Percentiles rank a stretch among this genome's conserved stretches.
phyloP scores from a whole-genome alignment of 2,113 vertebrate genomes.

The Numenius arquata region DNA sequence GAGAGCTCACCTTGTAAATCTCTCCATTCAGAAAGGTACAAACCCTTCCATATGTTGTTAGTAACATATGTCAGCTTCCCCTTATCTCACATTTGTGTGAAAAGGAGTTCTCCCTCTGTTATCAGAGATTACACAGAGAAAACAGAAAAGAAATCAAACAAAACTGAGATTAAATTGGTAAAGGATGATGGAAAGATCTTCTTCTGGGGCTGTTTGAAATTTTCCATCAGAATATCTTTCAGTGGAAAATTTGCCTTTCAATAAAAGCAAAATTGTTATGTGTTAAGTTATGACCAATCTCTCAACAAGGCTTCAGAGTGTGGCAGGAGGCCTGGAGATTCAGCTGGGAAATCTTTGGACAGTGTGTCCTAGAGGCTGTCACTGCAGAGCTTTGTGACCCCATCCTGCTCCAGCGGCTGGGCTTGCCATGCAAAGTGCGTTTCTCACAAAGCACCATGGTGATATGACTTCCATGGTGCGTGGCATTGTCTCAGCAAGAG shows the following conservation, averaged over 20 bases:
- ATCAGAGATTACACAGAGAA: not conserved
- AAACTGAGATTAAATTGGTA: not conserved
- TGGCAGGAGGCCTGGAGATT: conserved; percentile 17
- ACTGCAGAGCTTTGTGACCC: not conserved
- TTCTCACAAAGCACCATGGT: conserved; percentile 6
- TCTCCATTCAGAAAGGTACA: not conserved
- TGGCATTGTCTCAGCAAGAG: conserved; percentile 39
- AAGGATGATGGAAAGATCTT: not conserved
- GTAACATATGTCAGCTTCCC: not conserved
- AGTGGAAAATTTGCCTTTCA: conserved; percentile 29
- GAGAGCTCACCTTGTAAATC: conserved; percentile 45
- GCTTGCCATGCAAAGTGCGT: not conserved
- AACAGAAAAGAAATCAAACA: conserved; percentile 6
- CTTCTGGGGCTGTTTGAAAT: conserved; percentile 8
- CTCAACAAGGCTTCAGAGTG: conserved; percentile 6
- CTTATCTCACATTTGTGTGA: not conserved
- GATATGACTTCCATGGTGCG: not conserved
- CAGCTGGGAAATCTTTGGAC: not conserved
- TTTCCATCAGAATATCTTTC: conserved; percentile 47
- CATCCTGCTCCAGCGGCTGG: not conserved
- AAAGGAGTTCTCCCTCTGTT: not conserved
- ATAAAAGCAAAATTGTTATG: not conserved
- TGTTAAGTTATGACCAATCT: not conserved
- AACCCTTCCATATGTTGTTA: not conserved
- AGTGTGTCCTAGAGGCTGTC: not conserved